phyloP scores from a whole-genome alignment of 1,140 invertebrate species.

The Helicoverpa zea region DNA sequence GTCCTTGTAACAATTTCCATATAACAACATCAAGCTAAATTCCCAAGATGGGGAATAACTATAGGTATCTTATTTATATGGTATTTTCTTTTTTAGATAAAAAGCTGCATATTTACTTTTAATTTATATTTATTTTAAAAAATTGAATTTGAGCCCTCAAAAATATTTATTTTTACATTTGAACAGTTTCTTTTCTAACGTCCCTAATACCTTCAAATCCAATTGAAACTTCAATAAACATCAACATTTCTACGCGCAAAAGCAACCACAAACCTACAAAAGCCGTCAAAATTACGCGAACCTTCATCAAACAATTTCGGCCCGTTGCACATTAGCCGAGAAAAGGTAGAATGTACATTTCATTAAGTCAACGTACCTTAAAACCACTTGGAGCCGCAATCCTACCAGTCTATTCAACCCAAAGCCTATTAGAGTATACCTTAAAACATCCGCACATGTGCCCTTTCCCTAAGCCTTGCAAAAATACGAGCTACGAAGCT shows the following conservation, averaged over 20 bases:
- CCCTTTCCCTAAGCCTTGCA: constrained; percentile 21
- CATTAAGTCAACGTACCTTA: constrained; percentile 69
- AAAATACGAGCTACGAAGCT: constrained; percentile 32
- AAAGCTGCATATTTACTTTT: no score
- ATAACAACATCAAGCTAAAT: not conserved
- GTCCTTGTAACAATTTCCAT: not conserved
- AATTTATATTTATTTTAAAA: no score
- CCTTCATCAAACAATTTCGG: constrained; percentile 22
- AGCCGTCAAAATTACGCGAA: not conserved
- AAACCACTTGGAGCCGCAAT: constrained; percentile 69
- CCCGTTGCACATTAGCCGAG: constrained; percentile 51
- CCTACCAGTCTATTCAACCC: constrained; percentile 58
- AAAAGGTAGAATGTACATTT: constrained; percentile 63
- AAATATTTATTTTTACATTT: no score
- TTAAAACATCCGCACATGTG: constrained; percentile 40
- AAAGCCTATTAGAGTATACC: constrained; percentile 46
- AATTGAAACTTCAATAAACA: not conserved
- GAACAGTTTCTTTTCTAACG: no score
- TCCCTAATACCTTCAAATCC: not conserved
- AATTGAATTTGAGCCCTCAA: no score
- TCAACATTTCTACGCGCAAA: constrained; percentile 6
- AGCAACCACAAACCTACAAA: not conserved
- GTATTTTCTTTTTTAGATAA: no score
- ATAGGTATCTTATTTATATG: no score
- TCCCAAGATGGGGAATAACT: no score